These are phyloP conservation scores for Mystacides longicornis DNA, from an alignment of 2,888 invertebrate genomes.

Conservation along the genomic window DNA sequence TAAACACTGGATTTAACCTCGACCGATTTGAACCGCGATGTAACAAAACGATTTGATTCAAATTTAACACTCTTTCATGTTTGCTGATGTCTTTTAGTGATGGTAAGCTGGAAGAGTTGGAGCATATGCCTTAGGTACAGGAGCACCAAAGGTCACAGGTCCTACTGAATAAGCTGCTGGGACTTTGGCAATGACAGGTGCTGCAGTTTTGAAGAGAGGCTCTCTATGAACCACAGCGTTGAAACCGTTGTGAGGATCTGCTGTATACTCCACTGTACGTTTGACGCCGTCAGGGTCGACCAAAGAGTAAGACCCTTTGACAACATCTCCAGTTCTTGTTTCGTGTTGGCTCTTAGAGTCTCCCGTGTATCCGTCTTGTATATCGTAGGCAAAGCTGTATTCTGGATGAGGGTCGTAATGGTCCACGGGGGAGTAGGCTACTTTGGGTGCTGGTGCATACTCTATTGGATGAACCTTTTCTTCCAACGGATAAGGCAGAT, in stretches of 20 bases:
- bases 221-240: conserved; percentile 55
- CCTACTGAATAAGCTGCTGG: conserved; percentile 21
- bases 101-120: conserved; percentile 15
- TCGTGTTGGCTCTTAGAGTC: conserved; percentile 48
- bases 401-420: conserved; percentile 28
- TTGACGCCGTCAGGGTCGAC: conserved; percentile 58
- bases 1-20: too few relatives aligned
- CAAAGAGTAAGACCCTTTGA: conserved; percentile 57
- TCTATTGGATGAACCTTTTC: conserved; percentile 31
- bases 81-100: neutral
- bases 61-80: neutral
- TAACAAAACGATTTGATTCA: neutral
- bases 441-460: conserved; percentile 30
- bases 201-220: conserved; percentile 44
- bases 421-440: conserved; percentile 26
- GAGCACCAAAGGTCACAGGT: conserved; percentile 7
- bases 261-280: conserved; percentile 43
- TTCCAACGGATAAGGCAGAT: conserved; percentile 31
- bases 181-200: conserved; percentile 32
- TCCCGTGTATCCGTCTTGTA: conserved; percentile 35
- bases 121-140: conserved; percentile 11
- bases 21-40: too few relatives aligned
- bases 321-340: conserved; percentile 54
- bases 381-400: conserved; percentile 34
- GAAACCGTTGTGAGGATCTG: conserved; percentile 48